Conservation (phyloP, 2,797 vertebrate species). For the Macropodus opercularis region DNA sequence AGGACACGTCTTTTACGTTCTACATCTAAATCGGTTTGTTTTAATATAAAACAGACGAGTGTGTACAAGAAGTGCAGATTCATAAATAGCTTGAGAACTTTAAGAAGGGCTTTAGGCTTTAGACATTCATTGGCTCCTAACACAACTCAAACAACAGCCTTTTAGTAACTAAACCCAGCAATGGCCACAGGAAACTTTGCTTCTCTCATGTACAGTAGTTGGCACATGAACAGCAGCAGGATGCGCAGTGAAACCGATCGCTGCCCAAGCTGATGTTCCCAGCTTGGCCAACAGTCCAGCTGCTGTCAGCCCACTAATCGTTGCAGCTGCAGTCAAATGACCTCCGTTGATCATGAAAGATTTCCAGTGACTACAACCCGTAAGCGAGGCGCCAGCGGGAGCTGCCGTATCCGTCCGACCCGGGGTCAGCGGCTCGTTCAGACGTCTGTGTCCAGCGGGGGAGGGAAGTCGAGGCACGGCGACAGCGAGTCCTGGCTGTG, state of each 20-base stretch:
- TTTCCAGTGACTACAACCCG: neutral
- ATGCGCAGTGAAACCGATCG: no score
- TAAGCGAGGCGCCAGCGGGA: conserved; percentile 14
- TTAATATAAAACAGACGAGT: conserved; percentile 82
- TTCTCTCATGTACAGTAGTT: neutral
- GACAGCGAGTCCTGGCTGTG: conserved; percentile 96
- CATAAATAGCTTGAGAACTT: conserved; percentile 37
- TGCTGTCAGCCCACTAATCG: no score
- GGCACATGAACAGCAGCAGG: neutral
- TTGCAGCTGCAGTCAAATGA: neutral
- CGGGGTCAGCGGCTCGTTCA: conserved; percentile 45
- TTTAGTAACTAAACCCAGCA: neutral
- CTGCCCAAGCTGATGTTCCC: no score
- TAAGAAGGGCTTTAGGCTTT: neutral
- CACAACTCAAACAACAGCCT: neutral
- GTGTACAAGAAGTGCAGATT: conserved; percentile 50
- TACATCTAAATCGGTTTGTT: conserved; percentile 64
- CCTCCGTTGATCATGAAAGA: neutral
- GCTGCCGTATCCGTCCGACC: conserved; percentile 4
- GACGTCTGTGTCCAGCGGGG: conserved; percentile 79
- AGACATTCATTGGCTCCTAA: conserved; percentile 21
- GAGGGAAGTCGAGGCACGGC: conserved; percentile 80
- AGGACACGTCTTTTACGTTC: conserved; percentile 9
- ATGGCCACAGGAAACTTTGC: neutral
- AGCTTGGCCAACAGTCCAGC: no score